Percentiles rank a stretch among this genome's conserved stretches.
phyloP scores from a whole-genome alignment of 1,140 invertebrate genomes.

The Aphis gossypii region DNA sequence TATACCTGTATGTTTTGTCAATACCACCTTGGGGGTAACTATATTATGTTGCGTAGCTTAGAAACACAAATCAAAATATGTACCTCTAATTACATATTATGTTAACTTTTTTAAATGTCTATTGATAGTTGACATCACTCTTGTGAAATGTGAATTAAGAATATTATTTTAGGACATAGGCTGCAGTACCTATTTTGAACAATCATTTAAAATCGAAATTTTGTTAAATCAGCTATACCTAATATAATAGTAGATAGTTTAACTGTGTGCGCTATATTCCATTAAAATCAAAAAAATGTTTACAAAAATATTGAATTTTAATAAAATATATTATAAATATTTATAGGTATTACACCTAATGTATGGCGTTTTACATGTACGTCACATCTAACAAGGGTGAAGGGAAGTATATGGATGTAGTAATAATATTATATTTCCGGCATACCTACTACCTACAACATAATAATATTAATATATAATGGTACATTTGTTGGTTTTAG shows the following conservation, averaged over 20 bases:
- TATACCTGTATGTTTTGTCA: background rate
- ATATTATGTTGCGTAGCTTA: constrained; percentile 8
- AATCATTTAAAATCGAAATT: background rate
- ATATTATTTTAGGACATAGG: background rate
- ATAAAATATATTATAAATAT: background rate
- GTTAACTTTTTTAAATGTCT: constrained; percentile 3
- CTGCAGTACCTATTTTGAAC: too few species aligned
- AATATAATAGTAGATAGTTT: background rate
- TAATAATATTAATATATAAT: background rate
- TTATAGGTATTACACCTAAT: too few species aligned
- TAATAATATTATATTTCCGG: background rate
- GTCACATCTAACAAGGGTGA: too few species aligned
- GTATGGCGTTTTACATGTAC: too few species aligned
- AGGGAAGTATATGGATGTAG: too few species aligned
- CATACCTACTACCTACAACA: background rate
- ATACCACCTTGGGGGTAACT: background rate
- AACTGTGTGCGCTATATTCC: background rate
- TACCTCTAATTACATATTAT: background rate
- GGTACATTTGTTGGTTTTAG: background rate
- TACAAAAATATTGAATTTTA: background rate
- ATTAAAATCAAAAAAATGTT: background rate
- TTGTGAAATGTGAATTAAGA: background rate
- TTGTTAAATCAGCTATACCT: background rate
- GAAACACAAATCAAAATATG: background rate
- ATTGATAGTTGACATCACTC: background rate